Evolutionary conservation across 2,113 vertebrate species (phyloP).

Genomic region (Ochotona curzoniae): DNA sequence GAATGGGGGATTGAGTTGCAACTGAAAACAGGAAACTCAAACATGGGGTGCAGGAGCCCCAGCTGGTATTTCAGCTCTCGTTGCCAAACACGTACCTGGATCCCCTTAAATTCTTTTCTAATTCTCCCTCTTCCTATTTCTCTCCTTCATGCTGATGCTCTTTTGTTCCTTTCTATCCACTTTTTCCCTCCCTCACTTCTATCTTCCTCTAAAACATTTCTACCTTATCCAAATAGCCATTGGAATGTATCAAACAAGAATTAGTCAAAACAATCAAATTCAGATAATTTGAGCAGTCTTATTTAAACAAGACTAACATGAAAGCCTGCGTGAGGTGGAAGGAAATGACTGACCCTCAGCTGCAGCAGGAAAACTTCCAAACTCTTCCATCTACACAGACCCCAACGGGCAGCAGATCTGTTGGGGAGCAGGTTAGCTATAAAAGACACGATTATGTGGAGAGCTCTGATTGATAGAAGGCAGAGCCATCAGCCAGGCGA

Average conservation of each 20-base stretch:
- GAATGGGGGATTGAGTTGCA: too few relatives aligned
- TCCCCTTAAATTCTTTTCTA: not conserved
- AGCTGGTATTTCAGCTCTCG: too few relatives aligned
- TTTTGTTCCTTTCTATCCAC: too few relatives aligned
- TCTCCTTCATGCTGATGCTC: not conserved
- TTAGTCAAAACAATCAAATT: not conserved
- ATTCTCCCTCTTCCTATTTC: not conserved
- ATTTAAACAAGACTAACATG: not conserved
- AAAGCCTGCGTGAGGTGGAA: not conserved
- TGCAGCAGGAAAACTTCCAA: not conserved
- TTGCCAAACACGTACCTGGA: too few relatives aligned
- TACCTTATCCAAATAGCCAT: not conserved
- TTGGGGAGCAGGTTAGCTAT: too few relatives aligned
- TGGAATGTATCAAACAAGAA: not conserved
- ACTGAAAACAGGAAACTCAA: too few relatives aligned
- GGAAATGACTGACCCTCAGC: not conserved
- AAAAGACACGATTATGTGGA: accelerated
- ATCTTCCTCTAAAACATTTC: not conserved
- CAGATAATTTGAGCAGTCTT: not conserved
- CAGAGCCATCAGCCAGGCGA: too few relatives aligned
- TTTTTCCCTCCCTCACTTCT: not conserved
- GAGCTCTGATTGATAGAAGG: not conserved
- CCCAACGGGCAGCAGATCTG: not conserved
- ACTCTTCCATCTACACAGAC: accelerated
- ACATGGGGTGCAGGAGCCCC: too few relatives aligned